phyloP scores from a whole-genome alignment of 2,113 vertebrate species.

The Baryphthengus martii region DNA sequence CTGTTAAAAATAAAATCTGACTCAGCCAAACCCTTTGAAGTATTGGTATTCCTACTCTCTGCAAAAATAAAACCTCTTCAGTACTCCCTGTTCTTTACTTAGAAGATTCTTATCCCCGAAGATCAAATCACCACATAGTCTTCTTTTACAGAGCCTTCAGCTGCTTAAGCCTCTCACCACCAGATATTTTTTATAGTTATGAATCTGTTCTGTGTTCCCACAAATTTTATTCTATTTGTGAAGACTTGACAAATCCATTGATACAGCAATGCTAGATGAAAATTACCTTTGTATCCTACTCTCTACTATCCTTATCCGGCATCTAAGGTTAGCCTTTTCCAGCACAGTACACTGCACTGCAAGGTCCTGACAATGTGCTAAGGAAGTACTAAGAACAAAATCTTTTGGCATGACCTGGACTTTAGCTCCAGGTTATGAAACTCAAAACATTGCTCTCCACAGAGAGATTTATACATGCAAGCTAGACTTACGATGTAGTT shows the following conservation, averaged over 20 bases:
- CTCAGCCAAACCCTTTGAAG: neutral
- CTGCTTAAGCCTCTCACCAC: neutral
- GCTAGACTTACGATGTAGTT: neutral
- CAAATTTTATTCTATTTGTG: neutral
- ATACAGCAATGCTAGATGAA: neutral
- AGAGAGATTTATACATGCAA: neutral
- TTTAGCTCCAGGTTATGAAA: neutral
- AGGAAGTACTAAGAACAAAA: neutral
- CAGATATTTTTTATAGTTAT: neutral
- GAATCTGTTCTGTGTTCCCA: neutral
- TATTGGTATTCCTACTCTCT: neutral
- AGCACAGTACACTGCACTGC: neutral
- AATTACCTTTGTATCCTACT: neutral
- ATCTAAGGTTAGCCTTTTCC: neutral
- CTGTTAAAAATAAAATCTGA: neutral
- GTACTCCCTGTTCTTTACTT: neutral
- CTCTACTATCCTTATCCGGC: neutral
- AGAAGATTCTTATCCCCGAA: neutral
- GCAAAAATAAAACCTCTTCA: neutral
- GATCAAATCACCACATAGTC: neutral
- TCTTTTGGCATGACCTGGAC: neutral
- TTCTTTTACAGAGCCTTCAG: neutral
- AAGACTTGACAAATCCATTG: neutral
- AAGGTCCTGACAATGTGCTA: neutral
- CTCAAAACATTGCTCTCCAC: neutral